A percentile compares a stretch with the other conserved stretches of the same genome.
Conservation (phyloP, 2,888 invertebrate species). For the Diplazon laetatorius region DNA sequence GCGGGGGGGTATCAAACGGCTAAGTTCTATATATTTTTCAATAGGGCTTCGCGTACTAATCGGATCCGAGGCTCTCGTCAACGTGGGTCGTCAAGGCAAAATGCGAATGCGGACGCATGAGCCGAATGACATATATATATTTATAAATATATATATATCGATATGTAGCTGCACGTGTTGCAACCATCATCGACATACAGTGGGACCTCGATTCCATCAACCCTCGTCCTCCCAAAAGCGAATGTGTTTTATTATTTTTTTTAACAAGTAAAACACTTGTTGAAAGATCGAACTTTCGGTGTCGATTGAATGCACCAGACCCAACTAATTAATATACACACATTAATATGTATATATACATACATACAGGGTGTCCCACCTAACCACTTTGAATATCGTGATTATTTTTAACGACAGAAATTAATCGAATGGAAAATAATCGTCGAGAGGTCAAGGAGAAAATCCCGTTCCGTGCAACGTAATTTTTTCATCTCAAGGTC, state of each 20-base stretch:
- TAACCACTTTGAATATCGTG: too few species aligned
- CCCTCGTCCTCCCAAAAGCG: background rate
- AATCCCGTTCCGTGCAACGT: too few species aligned
- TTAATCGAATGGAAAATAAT: too few species aligned
- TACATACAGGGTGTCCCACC: too few species aligned
- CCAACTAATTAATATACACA: too few species aligned
- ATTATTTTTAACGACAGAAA: too few species aligned
- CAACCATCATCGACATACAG: constrained; percentile 1
- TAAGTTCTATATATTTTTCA: constrained; percentile 74
- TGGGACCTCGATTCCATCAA: constrained; percentile 2
- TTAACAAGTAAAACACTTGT: background rate
- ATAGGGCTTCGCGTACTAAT: constrained; percentile 80
- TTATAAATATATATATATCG: constrained; percentile 23
- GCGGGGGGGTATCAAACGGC: constrained; percentile 72
- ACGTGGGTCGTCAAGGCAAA: constrained; percentile 69
- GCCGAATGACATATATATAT: constrained; percentile 14
- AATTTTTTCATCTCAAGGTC: too few species aligned
- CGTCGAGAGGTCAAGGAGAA: too few species aligned
- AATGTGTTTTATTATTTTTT: background rate
- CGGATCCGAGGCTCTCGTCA: constrained; percentile 71
- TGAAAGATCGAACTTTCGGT: too few species aligned
- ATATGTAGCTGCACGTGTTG: constrained; percentile 38
- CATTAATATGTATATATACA: too few species aligned
- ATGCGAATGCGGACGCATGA: constrained; percentile 45
- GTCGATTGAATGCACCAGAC: too few species aligned